Conservation (phyloP, 2,113 vertebrate species). For the Bambusicola thoracicus region DNA sequence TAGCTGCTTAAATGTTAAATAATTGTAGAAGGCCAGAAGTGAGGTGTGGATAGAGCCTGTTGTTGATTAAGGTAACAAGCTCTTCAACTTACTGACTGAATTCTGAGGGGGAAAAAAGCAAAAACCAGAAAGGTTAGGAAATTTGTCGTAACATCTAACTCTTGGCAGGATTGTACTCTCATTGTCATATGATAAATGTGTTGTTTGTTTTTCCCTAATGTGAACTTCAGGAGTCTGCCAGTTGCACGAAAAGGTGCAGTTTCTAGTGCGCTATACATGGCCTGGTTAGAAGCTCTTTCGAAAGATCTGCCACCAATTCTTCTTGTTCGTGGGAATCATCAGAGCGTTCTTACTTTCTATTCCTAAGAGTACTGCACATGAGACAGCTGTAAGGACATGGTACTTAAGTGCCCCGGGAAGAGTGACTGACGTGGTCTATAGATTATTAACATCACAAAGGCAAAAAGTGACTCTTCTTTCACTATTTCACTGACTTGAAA, state of each 20-base stretch:
- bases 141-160: rapidly evolving
- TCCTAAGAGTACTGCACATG: slow-evolving; percentile 80
- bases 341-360: slow-evolving; percentile 99
- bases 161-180: background rate
- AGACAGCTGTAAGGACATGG: slow-evolving; percentile 60
- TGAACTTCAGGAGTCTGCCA: slow-evolving; percentile 89
- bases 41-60: background rate
- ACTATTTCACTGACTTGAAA: slow-evolving; percentile 81
- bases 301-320: slow-evolving; percentile 94
- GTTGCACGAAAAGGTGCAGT: slow-evolving; percentile 94
- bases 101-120: background rate
- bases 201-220: background rate
- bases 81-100: background rate
- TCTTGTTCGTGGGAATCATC: slow-evolving; percentile 96
- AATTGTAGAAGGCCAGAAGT: background rate
- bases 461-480: slow-evolving; percentile 80
- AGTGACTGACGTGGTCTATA: slow-evolving; percentile 61
- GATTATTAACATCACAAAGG: slow-evolving; percentile 72
- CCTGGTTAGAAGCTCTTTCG: slow-evolving; percentile 94
- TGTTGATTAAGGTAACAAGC: background rate
- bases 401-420: slow-evolving; percentile 74
- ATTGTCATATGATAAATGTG: background rate
- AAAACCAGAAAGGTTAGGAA: background rate
- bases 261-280: slow-evolving; percentile 96
- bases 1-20: background rate